Base-by-base conservation (phyloP, 2,797 vertebrate species). In the Streptopelia turtur region DNA sequence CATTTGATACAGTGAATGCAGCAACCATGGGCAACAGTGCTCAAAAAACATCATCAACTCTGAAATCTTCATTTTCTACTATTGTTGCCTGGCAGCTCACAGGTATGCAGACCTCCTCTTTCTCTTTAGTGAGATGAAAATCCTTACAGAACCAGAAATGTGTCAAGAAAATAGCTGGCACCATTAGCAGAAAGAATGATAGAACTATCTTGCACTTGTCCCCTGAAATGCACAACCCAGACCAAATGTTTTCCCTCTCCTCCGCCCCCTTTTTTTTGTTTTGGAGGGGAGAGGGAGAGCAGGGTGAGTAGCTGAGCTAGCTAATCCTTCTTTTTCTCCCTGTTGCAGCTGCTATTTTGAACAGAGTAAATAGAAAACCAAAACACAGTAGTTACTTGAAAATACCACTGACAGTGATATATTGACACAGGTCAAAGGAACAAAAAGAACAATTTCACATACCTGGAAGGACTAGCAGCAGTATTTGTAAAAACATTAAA, bases 211-310 rank as follows among this genome's bases (percentile, higher is more conserved):
- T 37, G 4, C 17, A 53, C 24, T 75, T 65, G n/a, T 55, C 33
- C 33, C 70, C 25, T 27, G 16, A 57, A 82, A 53, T 3, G 4
- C 64, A 72, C 37, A 77, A 56, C 22, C 13, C 18, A 30, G 24
- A 21, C 28, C 68, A 89, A 49, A 45, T 41, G 6, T 24, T 64
- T 63, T 56, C 43, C 22, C 22, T 66, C 3, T 4, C 6, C 22
- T 2, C 2, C 0, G 0, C 8, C 7, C 1, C 3, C 5, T 11
- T 56, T 16, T 28, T 22, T 49, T 14, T 20, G 43, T 45, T 45
- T 45, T 45, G 43, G 43, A 45, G 43, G 18, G 10, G 28, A 39
- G 20, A 7, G 6, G 11, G 43, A 33, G 30, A 60, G 39, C 5
- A 81, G 7, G 16, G 31, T 24, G 11, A 77, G 12, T 30, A 63